A percentile compares a stretch with the other conserved stretches of the same genome.
Evolutionary conservation across 2,888 invertebrate species (phyloP).

Genomic region (Tigriopus californicus): DNA sequence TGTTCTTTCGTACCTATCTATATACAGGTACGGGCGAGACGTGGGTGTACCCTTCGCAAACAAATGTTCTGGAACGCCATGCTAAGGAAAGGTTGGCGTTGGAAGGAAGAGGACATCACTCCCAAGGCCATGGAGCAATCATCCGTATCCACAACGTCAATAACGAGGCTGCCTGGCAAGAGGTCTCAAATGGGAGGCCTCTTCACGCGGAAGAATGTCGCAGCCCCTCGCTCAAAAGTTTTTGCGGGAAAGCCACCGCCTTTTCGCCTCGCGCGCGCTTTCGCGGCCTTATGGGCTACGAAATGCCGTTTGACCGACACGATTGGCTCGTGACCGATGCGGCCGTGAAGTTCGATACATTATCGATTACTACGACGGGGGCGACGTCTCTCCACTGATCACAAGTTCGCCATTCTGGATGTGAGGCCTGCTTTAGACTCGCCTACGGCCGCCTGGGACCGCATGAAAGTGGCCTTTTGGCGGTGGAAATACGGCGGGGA

Average conservation of each 20-base stretch:
- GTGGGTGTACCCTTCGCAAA: constrained; percentile 93
- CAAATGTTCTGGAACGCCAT: constrained; percentile 99
- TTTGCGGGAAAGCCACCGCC: constrained; percentile 80
- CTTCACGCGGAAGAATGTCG: constrained; percentile 76
- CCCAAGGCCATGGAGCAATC: constrained; percentile 87
- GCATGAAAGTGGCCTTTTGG: constrained; percentile 84
- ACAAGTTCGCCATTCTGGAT: constrained; percentile 82
- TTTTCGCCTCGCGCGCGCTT: constrained; percentile 86
- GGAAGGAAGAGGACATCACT: constrained; percentile 34
- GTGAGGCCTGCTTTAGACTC: constrained; percentile 95
- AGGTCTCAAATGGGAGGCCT: constrained; percentile 93
- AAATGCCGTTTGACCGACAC: constrained; percentile 94
- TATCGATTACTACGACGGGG: constrained; percentile 98
- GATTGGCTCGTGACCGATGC: constrained; percentile 98
- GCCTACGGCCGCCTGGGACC: constrained; percentile 74
- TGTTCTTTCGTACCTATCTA: no score
- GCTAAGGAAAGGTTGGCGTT: constrained; percentile 61
- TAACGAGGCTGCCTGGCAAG: constrained; percentile 95
- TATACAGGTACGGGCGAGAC: constrained; percentile 37
- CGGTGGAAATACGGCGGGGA: constrained; percentile 44
- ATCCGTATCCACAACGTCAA: constrained; percentile 97
- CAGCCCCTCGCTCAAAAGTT: constrained; percentile 71
- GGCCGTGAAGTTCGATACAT: constrained; percentile 80
- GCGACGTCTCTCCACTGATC: constrained; percentile 52
- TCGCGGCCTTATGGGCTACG: constrained; percentile 50